These are phyloP conservation scores for Naso thynnoides DNA, from an alignment of 2,797 vertebrate genomes.

Conservation along the genomic window DNA sequence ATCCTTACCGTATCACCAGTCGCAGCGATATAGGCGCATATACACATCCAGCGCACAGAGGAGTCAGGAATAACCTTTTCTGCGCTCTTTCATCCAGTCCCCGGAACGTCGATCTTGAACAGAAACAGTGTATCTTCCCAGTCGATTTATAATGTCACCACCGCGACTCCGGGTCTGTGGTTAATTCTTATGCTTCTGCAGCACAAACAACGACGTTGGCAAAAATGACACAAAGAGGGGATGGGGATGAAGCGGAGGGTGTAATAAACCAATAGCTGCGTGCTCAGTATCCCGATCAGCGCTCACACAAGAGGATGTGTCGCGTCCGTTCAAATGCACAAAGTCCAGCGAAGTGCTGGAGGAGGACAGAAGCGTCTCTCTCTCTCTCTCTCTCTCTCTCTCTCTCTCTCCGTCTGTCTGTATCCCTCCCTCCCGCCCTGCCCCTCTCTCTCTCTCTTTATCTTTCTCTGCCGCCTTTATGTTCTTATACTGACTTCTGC, in stretches of 20 bases:
- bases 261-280: slow-evolving; percentile 66
- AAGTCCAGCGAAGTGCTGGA: slow-evolving; percentile 71
- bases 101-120: slow-evolving; percentile 16
- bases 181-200: slow-evolving; percentile 28
- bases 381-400: slow-evolving; percentile 43
- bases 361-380: slow-evolving; percentile 72
- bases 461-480: slow-evolving; percentile 58
- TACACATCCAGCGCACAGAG: slow-evolving; percentile 76
- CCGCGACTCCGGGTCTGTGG: slow-evolving; percentile 39
- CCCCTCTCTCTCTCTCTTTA: slow-evolving; percentile 64
- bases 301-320: slow-evolving; percentile 57
- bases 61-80: slow-evolving; percentile 67
- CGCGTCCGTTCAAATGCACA: slow-evolving; percentile 70
- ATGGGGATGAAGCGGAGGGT: slow-evolving; percentile 50
- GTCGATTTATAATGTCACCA: slow-evolving; percentile 39
- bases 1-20: slow-evolving; percentile 81
- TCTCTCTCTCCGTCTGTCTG: slow-evolving; percentile 41
- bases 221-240: slow-evolving; percentile 31
- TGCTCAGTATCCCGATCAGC: slow-evolving; percentile 81
- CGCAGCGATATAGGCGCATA: slow-evolving; percentile 56
- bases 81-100: slow-evolving; percentile 54
- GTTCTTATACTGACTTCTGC: slow-evolving; percentile 73
- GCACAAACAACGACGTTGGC: slow-evolving; percentile 11
- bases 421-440: slow-evolving; percentile 37
- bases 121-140: slow-evolving; percentile 47